Base-by-base conservation (phyloP, 1,140 invertebrate genomes). In the Oryctes rhinoceros region DNA sequence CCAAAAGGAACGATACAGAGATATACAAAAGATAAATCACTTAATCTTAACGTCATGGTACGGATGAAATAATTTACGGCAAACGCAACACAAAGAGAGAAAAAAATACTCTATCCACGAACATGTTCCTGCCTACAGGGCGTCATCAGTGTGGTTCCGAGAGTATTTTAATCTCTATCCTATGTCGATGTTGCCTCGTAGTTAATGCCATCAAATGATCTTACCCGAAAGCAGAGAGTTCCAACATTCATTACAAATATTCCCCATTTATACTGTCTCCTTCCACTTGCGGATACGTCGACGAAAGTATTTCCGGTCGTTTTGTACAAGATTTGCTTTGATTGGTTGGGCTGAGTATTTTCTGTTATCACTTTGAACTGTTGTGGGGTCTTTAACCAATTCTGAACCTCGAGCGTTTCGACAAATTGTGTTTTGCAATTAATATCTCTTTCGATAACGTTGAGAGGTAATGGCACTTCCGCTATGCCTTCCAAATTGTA, bases 201-300 rank as follows among this genome's bases (percentile, higher is more conserved):
- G 24, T 30, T 30, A 30, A 30, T 30, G 15, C 44, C 13, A 48
- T 47, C 5, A 47, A 10, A 44, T 5, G 39, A 44, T 10, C 5
- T 44, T 39, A 84, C 84, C 76, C 81, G 82, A 20, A 85, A 83
- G 15, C 84, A 62, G 44, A 85, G 47, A 15, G 18, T 75, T 65
- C 81, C 83, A 78, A 83, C 82, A 59, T 85, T 85, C 10, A 85
- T 67, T 20, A 83, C 79, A 62, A 81, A 83, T 47, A 85, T 80
- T 47, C 78, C 82, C 84, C 84, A 85, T n/a, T 81, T 80, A 49
- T 84, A 85, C 15, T 76, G 30, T 53, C 78, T 81, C 37, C 48
- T 18, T 48, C 81, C 75, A 11, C 81, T 81, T 5, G 49, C 80
- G 0, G 77, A 24, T n/a, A 84, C 76, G n/a, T 85, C 81, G 13